These are phyloP conservation scores for Porites divaricata DNA, from an alignment of 92 coral and sea anemone species.

Conservation along the genomic window DNA sequence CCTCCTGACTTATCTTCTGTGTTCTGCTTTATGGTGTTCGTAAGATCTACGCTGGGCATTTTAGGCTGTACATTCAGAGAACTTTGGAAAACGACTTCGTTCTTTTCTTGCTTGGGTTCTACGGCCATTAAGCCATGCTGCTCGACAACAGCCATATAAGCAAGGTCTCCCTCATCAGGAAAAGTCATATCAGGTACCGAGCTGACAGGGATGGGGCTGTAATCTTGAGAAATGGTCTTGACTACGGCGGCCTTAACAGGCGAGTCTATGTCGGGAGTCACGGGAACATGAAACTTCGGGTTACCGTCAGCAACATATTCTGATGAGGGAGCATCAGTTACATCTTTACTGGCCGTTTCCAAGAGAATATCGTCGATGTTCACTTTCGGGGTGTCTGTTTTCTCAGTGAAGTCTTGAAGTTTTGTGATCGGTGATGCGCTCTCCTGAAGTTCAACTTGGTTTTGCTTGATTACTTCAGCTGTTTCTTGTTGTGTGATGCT, in stretches of 20 bases:
- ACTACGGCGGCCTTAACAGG: slow-evolving; percentile 75
- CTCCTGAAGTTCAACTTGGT: slow-evolving; percentile 13
- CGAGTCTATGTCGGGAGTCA: slow-evolving; percentile 58
- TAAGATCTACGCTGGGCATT: neutral
- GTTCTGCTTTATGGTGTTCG: neutral
- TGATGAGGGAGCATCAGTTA: slow-evolving; percentile 8
- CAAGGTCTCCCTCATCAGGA: slow-evolving; percentile 23
- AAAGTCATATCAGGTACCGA: slow-evolving; percentile 5
- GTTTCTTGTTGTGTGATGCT: slow-evolving; percentile 2
- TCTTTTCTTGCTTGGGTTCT: neutral
- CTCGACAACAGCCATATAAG: slow-evolving; percentile 28
- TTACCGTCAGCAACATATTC: slow-evolving; percentile 26
- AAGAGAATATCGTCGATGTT: slow-evolving; percentile 19
- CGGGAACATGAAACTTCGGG: slow-evolving; percentile 41
- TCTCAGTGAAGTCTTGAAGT: neutral
- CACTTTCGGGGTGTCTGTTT: neutral
- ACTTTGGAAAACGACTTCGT: slow-evolving; percentile 5
- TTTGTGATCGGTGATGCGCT: neutral
- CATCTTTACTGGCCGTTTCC: slow-evolving; percentile 2
- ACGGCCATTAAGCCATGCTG: slow-evolving; percentile 18
- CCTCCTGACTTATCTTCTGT: slow-evolving; percentile 20
- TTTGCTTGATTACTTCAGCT: slow-evolving; percentile 10
- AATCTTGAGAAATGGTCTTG: slow-evolving; percentile 67
- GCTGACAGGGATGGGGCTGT: slow-evolving; percentile 21
- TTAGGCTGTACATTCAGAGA: slow-evolving; percentile 8